phyloP scores from a whole-genome alignment of 2,888 invertebrate genomes.

The Ashinkailepas kermadecensis region DNA sequence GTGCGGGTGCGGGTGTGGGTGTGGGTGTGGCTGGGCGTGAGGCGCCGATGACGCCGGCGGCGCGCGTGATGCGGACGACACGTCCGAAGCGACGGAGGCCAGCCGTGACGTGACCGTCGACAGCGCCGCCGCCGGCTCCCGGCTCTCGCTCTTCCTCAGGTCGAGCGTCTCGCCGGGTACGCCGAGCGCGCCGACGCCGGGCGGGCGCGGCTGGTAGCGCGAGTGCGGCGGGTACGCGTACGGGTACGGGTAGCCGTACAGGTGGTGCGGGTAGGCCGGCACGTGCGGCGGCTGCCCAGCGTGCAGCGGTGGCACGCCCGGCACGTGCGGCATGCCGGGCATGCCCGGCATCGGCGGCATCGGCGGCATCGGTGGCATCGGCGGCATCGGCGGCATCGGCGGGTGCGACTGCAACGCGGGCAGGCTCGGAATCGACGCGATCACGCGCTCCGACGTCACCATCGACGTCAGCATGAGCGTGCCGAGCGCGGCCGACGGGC shows the following conservation, averaged over 20 bases:
- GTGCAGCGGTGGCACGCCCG: not conserved
- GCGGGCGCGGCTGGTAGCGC: constrained; percentile 32
- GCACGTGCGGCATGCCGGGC: not conserved
- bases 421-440: not conserved
- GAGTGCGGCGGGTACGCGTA: constrained; percentile 30
- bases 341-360: constrained; percentile 38
- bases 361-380: constrained; percentile 38
- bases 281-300: constrained; percentile 32
- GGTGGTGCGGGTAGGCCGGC: constrained; percentile 47
- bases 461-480: not conserved
- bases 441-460: not conserved
- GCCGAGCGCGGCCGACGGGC: not conserved
- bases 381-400: constrained; percentile 24
- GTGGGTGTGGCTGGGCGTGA: not conserved
- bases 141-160: not conserved
- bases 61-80: constrained; percentile 18
- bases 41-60: constrained; percentile 17
- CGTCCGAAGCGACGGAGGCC: constrained; percentile 14
- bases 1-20: constrained; percentile 30
- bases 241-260: constrained; percentile 36
- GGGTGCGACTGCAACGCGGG: constrained; percentile 10
- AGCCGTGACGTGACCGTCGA: not conserved
- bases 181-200: not conserved
- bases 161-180: not conserved
- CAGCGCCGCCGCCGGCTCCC: not conserved